Base-by-base conservation (phyloP, 2,113 vertebrate genomes). In the Rhinogobius similis region DNA sequence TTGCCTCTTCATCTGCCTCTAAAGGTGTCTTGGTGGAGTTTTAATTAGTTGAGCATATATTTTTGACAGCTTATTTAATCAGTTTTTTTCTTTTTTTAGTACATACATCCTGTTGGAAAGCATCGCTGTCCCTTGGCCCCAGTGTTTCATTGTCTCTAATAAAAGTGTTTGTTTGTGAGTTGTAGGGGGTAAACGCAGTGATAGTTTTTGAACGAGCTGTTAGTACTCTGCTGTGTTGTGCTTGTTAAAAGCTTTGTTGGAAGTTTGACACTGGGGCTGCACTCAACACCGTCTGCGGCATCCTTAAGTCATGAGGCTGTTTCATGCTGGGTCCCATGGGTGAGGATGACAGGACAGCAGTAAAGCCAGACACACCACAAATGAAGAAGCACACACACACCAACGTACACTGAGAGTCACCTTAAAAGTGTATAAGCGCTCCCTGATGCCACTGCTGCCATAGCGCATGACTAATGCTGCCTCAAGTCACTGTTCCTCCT, bases 391-490 rank as follows among this genome's bases (percentile, higher is more conserved):
- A 52, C 38, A 27, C 16, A 50, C 56, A 53, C 70, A 67, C 68
- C 48, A 63, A 76, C 66, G 61, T 39, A 74, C 1, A 75, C 52
- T 48, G 70, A 76, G 20, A 75, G 82, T 90, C 89, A 91, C 88
- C 90, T 90, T 90, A 86, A 90, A 92, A 90, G 80, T 84, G 81
- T 81, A 74, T 70, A 83, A 84, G 86, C 68, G 80, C 73, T 85
- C 70, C 88, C 80, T 66, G 69, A 80, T 88, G 88, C 85, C 85
- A 74, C 58, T 41, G 66, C 80, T 84, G 86, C 85, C 85, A 88
- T 52, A 59, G 80, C 82, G 86, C 87, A 87, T 92, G 91, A 91
- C 90, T 91, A 91, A 91, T 90, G 74, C 81, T 82, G 83, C 79
- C 82, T 56, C 74, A 39, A 89, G 82, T 86, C 86, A 84, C 87